Conservation (phyloP, 1,140 invertebrate genomes). For the Helicoverpa zea region DNA sequence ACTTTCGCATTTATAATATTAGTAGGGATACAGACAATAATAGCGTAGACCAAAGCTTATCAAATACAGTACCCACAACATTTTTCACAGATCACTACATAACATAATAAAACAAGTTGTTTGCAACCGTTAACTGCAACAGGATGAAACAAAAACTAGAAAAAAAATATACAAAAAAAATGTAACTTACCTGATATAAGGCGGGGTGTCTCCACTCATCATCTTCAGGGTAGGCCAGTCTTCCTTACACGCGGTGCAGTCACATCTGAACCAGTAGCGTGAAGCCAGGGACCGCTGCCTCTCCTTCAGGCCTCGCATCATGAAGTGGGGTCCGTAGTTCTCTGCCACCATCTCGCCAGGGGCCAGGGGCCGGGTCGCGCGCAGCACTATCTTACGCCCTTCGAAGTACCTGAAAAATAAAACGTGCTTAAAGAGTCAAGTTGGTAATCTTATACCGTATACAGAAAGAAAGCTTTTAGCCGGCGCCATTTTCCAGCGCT, state of each 20-base stretch:
- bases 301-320: conserved; percentile 88
- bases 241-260: conserved; percentile 91
- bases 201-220: conserved; percentile 83
- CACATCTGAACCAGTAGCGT: conserved; percentile 94
- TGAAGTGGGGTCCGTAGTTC: conserved; percentile 95
- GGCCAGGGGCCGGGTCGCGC: conserved; percentile 89
- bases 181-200: conserved; percentile 66
- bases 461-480: too few relatives aligned
- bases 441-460: too few relatives aligned
- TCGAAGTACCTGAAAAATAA: conserved; percentile 89
- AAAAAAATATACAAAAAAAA: too few relatives aligned
- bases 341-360: conserved; percentile 91
- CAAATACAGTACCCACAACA: too few relatives aligned
- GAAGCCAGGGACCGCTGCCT: conserved; percentile 89
- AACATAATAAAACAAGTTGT: too few relatives aligned
- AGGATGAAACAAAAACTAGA: too few relatives aligned
- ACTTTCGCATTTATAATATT: too few relatives aligned
- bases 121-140: too few relatives aligned
- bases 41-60: too few relatives aligned
- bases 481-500: too few relatives aligned
- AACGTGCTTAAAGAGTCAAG: not conserved
- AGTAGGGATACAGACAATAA: too few relatives aligned
- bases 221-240: conserved; percentile 92
- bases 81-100: too few relatives aligned
- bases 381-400: conserved; percentile 91